A percentile compares a stretch with the other conserved stretches of the same genome.
Evolutionary conservation across 2,888 invertebrate species (phyloP).

Genomic region (Meta bourneti): DNA sequence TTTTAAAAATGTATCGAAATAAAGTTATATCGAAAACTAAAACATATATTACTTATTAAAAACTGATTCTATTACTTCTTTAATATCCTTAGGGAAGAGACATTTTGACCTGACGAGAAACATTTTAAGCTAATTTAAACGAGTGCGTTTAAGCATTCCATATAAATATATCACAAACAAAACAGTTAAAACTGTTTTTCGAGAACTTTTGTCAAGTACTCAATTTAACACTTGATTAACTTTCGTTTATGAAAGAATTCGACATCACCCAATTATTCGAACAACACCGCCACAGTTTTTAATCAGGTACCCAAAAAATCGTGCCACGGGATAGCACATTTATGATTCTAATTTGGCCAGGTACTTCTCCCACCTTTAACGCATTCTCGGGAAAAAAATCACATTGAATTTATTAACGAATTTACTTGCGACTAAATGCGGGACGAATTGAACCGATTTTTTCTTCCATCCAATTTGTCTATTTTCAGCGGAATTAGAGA

Average conservation of each 20-base stretch:
- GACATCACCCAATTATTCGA: background rate
- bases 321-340: background rate
- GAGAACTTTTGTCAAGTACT: background rate
- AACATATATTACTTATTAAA: no score
- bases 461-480: background rate
- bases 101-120: no score
- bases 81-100: no score
- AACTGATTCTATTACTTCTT: no score
- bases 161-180: no score
- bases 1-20: no score
- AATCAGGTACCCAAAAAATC: background rate
- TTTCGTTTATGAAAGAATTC: background rate
- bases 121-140: no score
- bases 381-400: background rate
- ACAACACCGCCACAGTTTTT: background rate
- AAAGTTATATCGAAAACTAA: no score
- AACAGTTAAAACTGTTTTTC: background rate
- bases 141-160: no score
- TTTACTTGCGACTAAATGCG: background rate
- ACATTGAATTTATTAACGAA: background rate
- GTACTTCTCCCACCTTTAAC: background rate
- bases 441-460: background rate
- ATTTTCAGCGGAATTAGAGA: background rate
- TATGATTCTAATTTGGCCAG: background rate
- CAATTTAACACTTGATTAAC: background rate